Conservation (phyloP, 2,888 invertebrate genomes). For the Nudaria mundana region DNA sequence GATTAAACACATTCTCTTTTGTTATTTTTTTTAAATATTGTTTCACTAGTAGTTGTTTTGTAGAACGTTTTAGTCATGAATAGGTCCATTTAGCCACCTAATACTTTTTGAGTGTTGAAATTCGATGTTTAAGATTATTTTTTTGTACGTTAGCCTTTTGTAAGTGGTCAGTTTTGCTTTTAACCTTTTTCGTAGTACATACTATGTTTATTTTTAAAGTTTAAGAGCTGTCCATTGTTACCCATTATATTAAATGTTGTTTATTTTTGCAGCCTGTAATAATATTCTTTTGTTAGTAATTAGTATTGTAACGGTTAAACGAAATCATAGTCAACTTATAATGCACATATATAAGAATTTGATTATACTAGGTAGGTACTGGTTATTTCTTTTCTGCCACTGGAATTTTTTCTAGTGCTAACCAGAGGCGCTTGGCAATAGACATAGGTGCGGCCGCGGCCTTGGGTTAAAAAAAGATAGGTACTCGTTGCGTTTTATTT, state of each 20-base stretch:
- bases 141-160: constrained; percentile 43
- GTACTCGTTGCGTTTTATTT: no score
- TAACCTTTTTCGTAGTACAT: constrained; percentile 15
- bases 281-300: no score
- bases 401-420: no score
- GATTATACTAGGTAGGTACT: no score
- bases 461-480: no score
- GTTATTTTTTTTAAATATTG: constrained; percentile 55
- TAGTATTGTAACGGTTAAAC: no score
- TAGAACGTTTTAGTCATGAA: constrained; percentile 67
- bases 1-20: constrained; percentile 58
- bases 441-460: no score
- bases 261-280: no score
- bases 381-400: no score
- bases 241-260: constrained; percentile 5
- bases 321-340: no score
- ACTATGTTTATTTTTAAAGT: constrained; percentile 7
- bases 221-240: constrained; percentile 4
- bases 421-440: no score
- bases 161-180: constrained; percentile 35
- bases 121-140: constrained; percentile 58
- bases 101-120: constrained; percentile 51
- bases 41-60: constrained; percentile 52
- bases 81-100: constrained; percentile 58
- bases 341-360: no score